phyloP scores from a whole-genome alignment of 2,113 vertebrate species.

The Pavo muticus region DNA sequence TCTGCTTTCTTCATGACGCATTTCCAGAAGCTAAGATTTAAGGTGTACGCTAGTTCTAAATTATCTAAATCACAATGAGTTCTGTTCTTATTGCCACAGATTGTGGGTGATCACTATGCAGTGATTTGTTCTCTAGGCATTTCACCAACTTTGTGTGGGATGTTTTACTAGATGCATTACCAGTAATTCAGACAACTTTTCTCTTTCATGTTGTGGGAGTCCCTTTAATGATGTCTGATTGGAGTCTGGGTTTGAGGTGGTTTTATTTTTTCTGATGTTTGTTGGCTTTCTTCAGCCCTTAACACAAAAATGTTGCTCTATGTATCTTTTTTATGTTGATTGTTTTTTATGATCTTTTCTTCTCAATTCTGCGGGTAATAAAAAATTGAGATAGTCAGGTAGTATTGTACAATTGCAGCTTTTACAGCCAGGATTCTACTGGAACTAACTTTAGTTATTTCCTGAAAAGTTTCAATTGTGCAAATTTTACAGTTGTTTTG shows the following conservation, averaged over 20 bases:
- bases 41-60: background rate
- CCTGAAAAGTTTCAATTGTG: background rate
- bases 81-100: background rate
- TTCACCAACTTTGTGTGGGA: background rate
- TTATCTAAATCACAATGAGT: background rate
- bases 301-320: background rate
- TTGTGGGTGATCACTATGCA: background rate
- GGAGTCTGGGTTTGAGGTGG: background rate
- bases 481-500: background rate
- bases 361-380: background rate
- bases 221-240: background rate
- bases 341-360: background rate
- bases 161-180: background rate
- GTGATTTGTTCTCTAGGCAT: background rate
- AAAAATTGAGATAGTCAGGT: background rate
- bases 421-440: background rate
- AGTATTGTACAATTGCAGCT: background rate
- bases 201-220: background rate
- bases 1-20: background rate
- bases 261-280: background rate
- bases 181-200: constrained; percentile 1
- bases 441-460: background rate
- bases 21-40: constrained; percentile 11
- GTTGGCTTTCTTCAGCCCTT: background rate
- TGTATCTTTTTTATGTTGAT: background rate